Evolutionary conservation across 2,113 vertebrate genomes (phyloP).

Genomic region (Meleagris gallopavo): DNA sequence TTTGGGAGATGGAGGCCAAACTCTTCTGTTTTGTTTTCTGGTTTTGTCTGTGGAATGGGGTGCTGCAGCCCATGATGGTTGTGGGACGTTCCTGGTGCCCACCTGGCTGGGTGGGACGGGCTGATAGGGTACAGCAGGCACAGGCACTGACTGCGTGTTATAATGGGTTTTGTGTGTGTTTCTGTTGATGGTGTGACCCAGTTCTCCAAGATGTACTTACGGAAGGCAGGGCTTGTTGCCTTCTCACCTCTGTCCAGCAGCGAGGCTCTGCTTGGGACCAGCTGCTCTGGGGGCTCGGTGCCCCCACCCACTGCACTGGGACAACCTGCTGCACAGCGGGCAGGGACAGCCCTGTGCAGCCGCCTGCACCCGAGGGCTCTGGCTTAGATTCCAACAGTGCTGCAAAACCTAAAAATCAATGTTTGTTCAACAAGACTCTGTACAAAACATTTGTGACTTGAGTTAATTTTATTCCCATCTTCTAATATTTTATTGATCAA

Average conservation of each 20-base stretch:
- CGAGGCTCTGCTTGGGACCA: accelerated
- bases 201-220: neutral
- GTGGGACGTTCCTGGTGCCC: no score
- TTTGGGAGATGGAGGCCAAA: neutral
- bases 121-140: neutral
- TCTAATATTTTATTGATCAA: constrained; percentile 73
- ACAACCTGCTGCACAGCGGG: neutral
- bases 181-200: neutral
- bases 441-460: constrained; percentile 58
- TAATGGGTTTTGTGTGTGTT: accelerated
- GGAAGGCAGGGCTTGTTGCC: neutral
- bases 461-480: constrained; percentile 70
- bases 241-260: neutral
- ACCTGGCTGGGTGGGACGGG: neutral
- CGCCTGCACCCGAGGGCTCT: neutral
- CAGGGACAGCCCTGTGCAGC: neutral
- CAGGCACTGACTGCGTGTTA: accelerated
- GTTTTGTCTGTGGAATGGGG: neutral
- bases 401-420: constrained; percentile 44
- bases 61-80: neutral
- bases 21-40: neutral
- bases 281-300: neutral
- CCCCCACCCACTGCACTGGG: accelerated
- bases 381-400: constrained; percentile 16
- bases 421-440: constrained; percentile 55